These are phyloP conservation scores for Clitarchus hookeri DNA, from an alignment of 2,888 invertebrate species.

Conservation along the genomic window DNA sequence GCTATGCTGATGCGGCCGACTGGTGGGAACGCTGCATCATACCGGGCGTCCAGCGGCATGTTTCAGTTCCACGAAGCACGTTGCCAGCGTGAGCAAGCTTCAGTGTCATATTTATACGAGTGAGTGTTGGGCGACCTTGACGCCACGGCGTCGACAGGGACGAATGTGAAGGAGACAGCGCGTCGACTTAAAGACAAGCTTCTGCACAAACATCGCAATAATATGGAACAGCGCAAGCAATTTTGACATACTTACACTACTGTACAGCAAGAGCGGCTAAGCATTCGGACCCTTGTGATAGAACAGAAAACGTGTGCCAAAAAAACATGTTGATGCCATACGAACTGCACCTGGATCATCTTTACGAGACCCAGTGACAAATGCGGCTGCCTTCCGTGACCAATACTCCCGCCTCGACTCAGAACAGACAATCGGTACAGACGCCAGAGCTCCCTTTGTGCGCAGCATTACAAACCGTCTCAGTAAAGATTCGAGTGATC, in stretches of 20 bases:
- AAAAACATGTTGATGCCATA: not conserved
- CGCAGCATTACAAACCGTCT: not conserved
- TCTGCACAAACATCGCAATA: not conserved
- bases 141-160: not conserved
- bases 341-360: not conserved
- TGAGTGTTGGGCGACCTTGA: not conserved
- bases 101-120: not conserved
- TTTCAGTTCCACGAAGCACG: not conserved
- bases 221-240: too few relatives aligned
- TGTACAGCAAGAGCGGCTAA: too few relatives aligned
- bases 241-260: too few relatives aligned
- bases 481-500: not conserved
- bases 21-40: not conserved
- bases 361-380: not conserved
- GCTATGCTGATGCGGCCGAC: not conserved
- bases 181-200: not conserved
- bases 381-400: not conserved
- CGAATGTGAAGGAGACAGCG: not conserved
- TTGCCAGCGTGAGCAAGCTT: not conserved
- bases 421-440: not conserved
- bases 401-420: not conserved
- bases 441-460: not conserved
- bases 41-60: too few relatives aligned
- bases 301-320: not conserved
- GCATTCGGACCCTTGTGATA: too few relatives aligned